Conservation (phyloP, 2,888 invertebrate genomes). For the Drosophila merina region DNA sequence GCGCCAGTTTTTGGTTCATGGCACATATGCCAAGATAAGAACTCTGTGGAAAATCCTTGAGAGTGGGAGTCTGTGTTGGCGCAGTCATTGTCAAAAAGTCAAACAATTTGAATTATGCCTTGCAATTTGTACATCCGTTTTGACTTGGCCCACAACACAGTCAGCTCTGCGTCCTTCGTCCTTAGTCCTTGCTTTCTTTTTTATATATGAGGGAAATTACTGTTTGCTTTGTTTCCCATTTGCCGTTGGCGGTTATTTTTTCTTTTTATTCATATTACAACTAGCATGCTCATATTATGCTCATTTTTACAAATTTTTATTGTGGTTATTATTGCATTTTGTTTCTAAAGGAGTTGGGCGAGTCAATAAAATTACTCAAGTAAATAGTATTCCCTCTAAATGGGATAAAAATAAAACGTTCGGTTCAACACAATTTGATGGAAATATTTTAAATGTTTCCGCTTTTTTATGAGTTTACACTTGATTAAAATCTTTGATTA, state of each 20-base stretch:
- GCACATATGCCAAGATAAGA: constrained; percentile 57
- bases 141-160: constrained; percentile 44
- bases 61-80: constrained; percentile 34
- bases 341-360: not conserved
- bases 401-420: too few relatives aligned
- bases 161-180: constrained; percentile 6
- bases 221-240: constrained; percentile 69
- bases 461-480: too few relatives aligned
- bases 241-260: constrained; percentile 64
- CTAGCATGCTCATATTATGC: constrained; percentile 36
- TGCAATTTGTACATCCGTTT: constrained; percentile 80
- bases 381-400: too few relatives aligned
- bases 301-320: constrained; percentile 64
- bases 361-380: not conserved
- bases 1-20: constrained; percentile 32
- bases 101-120: constrained; percentile 81
- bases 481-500: too few relatives aligned
- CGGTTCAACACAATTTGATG: too few relatives aligned
- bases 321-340: constrained; percentile 77
- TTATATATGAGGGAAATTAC: constrained; percentile 66
- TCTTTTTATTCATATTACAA: constrained; percentile 34
- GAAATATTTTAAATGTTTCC: too few relatives aligned
- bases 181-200: constrained; percentile 31
- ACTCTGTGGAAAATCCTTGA: constrained; percentile 27
- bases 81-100: constrained; percentile 79